These are phyloP conservation scores for Drepanosiphum platanoidis DNA, from an alignment of 2,888 invertebrate species.

Conservation along the genomic window DNA sequence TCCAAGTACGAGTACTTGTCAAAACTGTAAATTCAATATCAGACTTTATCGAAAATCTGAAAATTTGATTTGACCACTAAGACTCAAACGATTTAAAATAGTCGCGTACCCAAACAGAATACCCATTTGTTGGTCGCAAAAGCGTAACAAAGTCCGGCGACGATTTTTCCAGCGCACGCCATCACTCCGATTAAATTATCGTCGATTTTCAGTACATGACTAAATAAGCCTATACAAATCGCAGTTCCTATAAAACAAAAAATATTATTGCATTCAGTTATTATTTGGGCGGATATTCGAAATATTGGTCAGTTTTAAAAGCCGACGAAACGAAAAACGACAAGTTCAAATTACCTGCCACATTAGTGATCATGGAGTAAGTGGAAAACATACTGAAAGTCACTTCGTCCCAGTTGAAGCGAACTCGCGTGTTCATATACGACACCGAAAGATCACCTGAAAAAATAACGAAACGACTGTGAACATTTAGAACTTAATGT, in stretches of 20 bases:
- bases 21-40: too few species aligned
- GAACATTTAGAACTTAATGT: too few species aligned
- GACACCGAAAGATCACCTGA: slow-evolving; percentile 82
- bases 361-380: slow-evolving; percentile 83
- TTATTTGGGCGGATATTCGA: neutral
- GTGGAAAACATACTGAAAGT: slow-evolving; percentile 87
- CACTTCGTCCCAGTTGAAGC: slow-evolving; percentile 89
- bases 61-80: too few species aligned
- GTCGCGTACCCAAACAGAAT: slow-evolving; percentile 77
- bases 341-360: slow-evolving; percentile 75
- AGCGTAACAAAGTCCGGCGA: slow-evolving; percentile 85
- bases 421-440: slow-evolving; percentile 83
- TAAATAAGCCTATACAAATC: slow-evolving; percentile 84
- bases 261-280: slow-evolving; percentile 19
- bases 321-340: too few species aligned
- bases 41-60: too few species aligned
- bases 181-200: slow-evolving; percentile 86
- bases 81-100: too few species aligned
- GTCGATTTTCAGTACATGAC: slow-evolving; percentile 81
- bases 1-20: too few species aligned
- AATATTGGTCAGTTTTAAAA: neutral
- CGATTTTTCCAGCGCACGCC: slow-evolving; percentile 85
- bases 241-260: slow-evolving; percentile 75
- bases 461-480: too few species aligned
- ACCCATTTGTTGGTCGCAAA: slow-evolving; percentile 82